A percentile compares a stretch with the other conserved stretches of the same genome.
These are phyloP conservation scores for Propithecus deckenii DNA, from an alignment of 2,797 vertebrate species.

Conservation along the genomic window DNA sequence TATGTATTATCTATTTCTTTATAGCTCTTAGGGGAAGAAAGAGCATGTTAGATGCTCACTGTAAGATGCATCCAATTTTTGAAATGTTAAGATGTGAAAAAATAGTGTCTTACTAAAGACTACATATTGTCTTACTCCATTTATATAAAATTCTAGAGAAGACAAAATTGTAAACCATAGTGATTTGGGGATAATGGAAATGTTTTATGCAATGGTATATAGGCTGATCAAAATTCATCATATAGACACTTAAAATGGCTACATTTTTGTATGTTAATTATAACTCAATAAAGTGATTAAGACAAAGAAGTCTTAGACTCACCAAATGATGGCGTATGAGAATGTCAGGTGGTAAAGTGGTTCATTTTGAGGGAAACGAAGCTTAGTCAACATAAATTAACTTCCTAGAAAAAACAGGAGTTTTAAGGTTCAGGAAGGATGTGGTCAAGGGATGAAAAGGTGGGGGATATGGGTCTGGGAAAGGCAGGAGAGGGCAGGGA, in stretches of 20 bases:
- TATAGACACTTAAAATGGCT: neutral
- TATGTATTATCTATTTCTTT: neutral
- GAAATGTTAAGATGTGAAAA: constrained; percentile 33
- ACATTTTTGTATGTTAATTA: neutral
- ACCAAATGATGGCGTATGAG: neutral
- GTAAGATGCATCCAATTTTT: constrained; percentile 37
- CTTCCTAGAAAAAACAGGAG: neutral
- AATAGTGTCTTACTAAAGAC: neutral
- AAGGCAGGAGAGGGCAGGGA: neutral
- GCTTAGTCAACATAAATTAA: constrained; percentile 15
- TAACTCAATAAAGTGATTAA: constrained; percentile 2
- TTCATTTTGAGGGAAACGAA: neutral
- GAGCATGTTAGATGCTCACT: neutral
- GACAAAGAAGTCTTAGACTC: constrained; percentile 4
- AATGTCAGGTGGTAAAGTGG: neutral
- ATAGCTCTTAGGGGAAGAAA: neutral
- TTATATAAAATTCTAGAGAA: constrained; percentile 62
- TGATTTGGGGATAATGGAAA: neutral
- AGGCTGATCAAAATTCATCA: constrained; percentile 6
- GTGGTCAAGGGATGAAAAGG: neutral
- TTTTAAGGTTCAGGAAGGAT: neutral
- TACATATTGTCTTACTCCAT: constrained; percentile 28
- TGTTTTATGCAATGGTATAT: neutral
- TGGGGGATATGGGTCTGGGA: neutral
- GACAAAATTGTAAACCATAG: neutral